A percentile compares a stretch with the other conserved stretches of the same genome.
These are phyloP conservation scores for Entomobrya proxima DNA, from an alignment of 2,888 invertebrate genomes.

Conservation along the genomic window DNA sequence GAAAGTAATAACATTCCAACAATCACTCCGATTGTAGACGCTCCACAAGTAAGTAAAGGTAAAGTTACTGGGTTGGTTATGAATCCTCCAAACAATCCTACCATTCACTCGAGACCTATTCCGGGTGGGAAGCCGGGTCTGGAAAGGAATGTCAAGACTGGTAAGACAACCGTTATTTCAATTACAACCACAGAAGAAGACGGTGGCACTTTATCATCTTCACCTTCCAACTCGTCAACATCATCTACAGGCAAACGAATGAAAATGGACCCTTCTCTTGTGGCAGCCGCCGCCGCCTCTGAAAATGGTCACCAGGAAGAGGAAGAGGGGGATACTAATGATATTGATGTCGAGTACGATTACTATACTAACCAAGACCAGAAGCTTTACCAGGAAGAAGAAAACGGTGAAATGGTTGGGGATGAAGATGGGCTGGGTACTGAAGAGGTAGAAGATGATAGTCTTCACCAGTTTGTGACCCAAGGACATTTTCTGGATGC, in stretches of 20 bases:
- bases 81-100: constrained; percentile 5
- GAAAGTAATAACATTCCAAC: constrained; percentile 38
- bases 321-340: constrained; percentile 19
- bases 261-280: constrained; percentile 19
- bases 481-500: constrained; percentile 51
- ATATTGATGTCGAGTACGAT: constrained; percentile 48
- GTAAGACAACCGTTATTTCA: constrained; percentile 60
- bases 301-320: constrained; percentile 39
- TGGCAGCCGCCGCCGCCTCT: neutral
- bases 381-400: constrained; percentile 22
- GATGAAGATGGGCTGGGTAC: neutral
- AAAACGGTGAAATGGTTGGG: constrained; percentile 16
- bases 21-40: constrained; percentile 42
- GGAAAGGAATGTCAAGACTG: constrained; percentile 25
- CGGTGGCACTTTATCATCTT: constrained; percentile 11
- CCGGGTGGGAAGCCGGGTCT: neutral
- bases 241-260: constrained; percentile 15
- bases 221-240: constrained; percentile 2
- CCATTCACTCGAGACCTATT: constrained; percentile 5
- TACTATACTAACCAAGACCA: constrained; percentile 35
- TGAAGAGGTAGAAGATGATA: constrained; percentile 12
- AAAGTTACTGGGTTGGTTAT: neutral
- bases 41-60: constrained; percentile 31
- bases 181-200: constrained; percentile 59
- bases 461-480: constrained; percentile 25